Base-by-base conservation (phyloP, 1,140 invertebrate species). In the Brachionus plicatilis region DNA sequence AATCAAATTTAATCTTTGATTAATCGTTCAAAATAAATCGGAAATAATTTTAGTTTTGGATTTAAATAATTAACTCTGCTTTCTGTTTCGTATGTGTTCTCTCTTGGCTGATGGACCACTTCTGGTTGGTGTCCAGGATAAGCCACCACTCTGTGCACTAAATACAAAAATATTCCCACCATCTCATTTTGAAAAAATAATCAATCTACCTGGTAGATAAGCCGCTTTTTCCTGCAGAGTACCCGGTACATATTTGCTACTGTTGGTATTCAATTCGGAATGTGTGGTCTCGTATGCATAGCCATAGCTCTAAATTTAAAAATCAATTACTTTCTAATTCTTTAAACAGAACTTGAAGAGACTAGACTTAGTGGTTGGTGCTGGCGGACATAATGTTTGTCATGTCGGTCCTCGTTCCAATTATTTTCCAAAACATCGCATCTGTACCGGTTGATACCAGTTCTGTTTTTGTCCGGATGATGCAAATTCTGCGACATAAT, bases 121-220 rank as follows among this genome's bases (percentile, higher is more conserved):
- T 76, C 72, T 50, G 72, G 72, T 14, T 76, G 72, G 43, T 76
- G n/a, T 24, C 72, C 72, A 8, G 72, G 72, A 76, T 27, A 50
- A 8, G 72, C 72, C 6, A 76, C 72, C 5, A 76, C 47, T 29
- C 45, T 24, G 50, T 76, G 20, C 43, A 76, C 72, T 76, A 8
- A 11, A 12, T 9, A 29, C 20, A 50, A 76, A 76, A 76, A 45
- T 50, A 2, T 27, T 20, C 0, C 24, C 12, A 37, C n/a, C 0
- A 37, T 37, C 33, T 37, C 33, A 7, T 7, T 37, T 14, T 50
- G 27, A 24, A 27, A 70, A 70, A 75, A 75, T 20, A 29, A 27
- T 37, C 27, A 24, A 29, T 11, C 11, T 50, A 76, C 72, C 45
- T 47, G 72, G 72, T 50, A 76, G 8, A 50, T 27, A 76, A n/a